Conservation (phyloP, 2,888 invertebrate species). For the Athalia circularis region DNA sequence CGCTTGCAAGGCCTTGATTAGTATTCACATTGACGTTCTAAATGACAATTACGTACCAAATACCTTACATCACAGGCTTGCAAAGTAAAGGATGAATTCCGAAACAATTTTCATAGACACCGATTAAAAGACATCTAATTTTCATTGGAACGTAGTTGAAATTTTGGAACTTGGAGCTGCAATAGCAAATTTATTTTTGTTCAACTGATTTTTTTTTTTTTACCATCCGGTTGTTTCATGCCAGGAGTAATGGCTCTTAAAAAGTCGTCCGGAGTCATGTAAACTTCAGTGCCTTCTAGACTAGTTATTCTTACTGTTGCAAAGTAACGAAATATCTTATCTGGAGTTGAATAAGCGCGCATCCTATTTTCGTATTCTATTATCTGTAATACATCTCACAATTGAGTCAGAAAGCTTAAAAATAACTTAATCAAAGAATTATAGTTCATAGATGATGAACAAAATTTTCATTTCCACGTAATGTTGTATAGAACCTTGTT, state of each 20-base stretch:
- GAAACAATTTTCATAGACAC: background rate
- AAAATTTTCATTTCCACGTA: slow-evolving; percentile 11
- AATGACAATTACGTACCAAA: slow-evolving; percentile 23
- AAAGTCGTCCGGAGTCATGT: slow-evolving; percentile 99
- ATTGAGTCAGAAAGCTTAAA: slow-evolving; percentile 47
- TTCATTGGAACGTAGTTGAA: slow-evolving; percentile 4
- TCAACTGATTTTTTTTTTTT: slow-evolving; percentile 59
- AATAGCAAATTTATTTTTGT: background rate
- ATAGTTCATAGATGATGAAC: slow-evolving; percentile 51
- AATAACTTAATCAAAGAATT: slow-evolving; percentile 41
- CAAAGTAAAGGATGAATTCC: background rate
- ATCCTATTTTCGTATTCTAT: slow-evolving; percentile 99
- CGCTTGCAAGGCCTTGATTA: background rate
- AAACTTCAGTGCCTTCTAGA: slow-evolving; percentile 84
- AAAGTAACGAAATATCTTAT: slow-evolving; percentile 99
- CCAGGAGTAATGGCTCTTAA: slow-evolving; percentile 96
- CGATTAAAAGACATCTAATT: background rate
- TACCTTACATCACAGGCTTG: background rate
- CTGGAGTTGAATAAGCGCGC: slow-evolving; percentile 96
- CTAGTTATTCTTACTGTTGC: slow-evolving; percentile 91
- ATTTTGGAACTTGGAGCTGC: background rate
- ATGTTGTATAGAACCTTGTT: slow-evolving; percentile 16
- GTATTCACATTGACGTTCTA: background rate
- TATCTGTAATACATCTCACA: slow-evolving; percentile 81
- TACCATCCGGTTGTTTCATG: slow-evolving; percentile 98